Percentiles rank a stretch among this genome's conserved stretches.
These are phyloP conservation scores for Thysanoteuthis rhombus DNA, from an alignment of 2,888 invertebrate genomes.

Conservation along the genomic window DNA sequence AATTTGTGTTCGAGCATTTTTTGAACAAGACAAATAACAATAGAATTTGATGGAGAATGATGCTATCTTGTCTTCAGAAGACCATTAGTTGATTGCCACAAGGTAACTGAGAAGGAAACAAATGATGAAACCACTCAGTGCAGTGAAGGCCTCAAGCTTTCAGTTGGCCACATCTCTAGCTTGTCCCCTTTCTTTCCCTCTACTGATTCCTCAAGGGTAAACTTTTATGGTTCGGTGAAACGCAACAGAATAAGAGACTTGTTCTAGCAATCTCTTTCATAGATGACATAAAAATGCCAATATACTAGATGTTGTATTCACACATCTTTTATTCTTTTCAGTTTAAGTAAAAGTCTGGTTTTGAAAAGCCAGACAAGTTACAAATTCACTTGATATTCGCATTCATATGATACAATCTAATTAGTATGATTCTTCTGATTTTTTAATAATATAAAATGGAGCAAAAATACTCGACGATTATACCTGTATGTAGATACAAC, in stretches of 20 bases:
- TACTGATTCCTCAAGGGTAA: background rate
- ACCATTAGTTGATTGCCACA: background rate
- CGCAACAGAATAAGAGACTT: background rate
- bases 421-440: no score
- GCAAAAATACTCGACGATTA: no score
- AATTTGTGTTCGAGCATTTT: background rate
- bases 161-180: background rate
- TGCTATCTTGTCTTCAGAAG: background rate
- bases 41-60: background rate
- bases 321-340: background rate
- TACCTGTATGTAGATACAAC: no score
- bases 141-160: background rate
- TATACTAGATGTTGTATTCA: no score
- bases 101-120: background rate
- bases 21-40: background rate
- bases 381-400: background rate
- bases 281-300: background rate
- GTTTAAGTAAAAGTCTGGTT: background rate
- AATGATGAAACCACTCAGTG: background rate
- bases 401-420: no score
- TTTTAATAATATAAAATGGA: no score
- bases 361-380: background rate
- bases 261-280: no score
- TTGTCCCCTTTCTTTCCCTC: background rate
- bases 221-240: background rate